phyloP scores from a whole-genome alignment of 2,113 vertebrate genomes.

The Microcebus ravelobensis region DNA sequence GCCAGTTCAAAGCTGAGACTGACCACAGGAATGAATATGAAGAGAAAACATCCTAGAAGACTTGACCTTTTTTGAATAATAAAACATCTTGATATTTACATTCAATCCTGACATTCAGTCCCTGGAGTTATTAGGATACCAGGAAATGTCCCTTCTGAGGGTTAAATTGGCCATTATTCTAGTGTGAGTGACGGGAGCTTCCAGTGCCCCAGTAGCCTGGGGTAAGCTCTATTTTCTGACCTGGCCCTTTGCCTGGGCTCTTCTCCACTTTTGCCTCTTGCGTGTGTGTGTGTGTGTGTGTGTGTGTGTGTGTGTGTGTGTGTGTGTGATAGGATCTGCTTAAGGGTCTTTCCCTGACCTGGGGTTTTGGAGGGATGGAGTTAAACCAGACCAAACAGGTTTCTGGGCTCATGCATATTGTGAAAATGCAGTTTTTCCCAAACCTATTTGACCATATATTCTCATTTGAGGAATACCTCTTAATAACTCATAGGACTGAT shows the following conservation, averaged over 20 bases:
- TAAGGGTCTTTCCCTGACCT: neutral
- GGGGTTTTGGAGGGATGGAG: neutral
- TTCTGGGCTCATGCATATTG: neutral
- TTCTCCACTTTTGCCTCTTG: neutral
- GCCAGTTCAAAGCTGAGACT: neutral
- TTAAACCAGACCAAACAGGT: neutral
- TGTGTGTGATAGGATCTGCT: neutral
- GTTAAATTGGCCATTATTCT: neutral
- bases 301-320: too few species aligned
- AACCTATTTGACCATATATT: neutral
- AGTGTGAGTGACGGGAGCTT: neutral
- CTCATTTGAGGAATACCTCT: neutral
- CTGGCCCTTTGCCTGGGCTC: neutral
- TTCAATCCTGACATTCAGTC: neutral
- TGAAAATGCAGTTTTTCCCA: neutral
- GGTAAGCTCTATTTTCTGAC: neutral
- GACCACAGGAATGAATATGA: conserved; percentile 28
- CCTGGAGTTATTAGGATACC: neutral
- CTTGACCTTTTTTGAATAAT: neutral
- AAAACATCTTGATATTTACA: neutral
- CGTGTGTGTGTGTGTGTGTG: too few species aligned
- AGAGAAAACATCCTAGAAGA: neutral
- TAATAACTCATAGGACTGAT: neutral
- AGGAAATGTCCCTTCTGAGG: neutral
- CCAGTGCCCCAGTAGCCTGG: neutral